Conservation (phyloP, 1,140 invertebrate genomes). For the Lethocerus indicus region DNA sequence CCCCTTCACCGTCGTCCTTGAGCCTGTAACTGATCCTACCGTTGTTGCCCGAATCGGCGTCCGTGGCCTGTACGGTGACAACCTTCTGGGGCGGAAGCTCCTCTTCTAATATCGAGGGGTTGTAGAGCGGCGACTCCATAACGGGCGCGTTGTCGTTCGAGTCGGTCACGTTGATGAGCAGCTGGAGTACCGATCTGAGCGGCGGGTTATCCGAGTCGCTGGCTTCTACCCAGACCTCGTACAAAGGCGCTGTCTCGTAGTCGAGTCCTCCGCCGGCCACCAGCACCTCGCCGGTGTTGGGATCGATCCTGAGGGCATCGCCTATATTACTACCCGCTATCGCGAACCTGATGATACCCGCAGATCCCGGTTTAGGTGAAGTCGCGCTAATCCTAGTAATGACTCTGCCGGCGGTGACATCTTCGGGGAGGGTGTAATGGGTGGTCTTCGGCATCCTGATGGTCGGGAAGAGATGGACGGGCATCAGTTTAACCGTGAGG, state of each 20-base stretch:
- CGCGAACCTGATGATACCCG: slow-evolving; percentile 51
- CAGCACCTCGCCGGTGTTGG: slow-evolving; percentile 55
- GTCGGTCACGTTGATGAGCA: slow-evolving; percentile 76
- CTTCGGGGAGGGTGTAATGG: slow-evolving; percentile 61
- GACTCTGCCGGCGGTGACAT: slow-evolving; percentile 49
- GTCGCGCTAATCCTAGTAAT: slow-evolving; percentile 52
- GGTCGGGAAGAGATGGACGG: slow-evolving; percentile 52
- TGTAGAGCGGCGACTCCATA: slow-evolving; percentile 65
- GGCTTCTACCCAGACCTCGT: slow-evolving; percentile 88
- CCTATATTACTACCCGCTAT: slow-evolving; percentile 85
- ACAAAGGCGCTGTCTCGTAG: slow-evolving; percentile 66
- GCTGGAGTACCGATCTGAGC: slow-evolving; percentile 51
- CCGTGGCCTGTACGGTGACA: slow-evolving; percentile 58
- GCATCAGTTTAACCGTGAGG: slow-evolving; percentile 49
- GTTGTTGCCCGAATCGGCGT: slow-evolving; percentile 76
- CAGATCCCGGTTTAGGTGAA: slow-evolving; percentile 51
- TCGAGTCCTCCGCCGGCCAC: slow-evolving; percentile 66
- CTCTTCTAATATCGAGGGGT: slow-evolving; percentile 70
- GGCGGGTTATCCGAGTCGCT: slow-evolving; percentile 65
- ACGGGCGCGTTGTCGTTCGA: slow-evolving; percentile 80
- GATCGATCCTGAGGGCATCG: slow-evolving; percentile 64
- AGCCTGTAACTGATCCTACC: slow-evolving; percentile 66
- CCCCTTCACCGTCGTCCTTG: slow-evolving; percentile 50
- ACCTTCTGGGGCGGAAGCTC: slow-evolving; percentile 62
- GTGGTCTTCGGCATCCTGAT: slow-evolving; percentile 47